phyloP scores from a whole-genome alignment of 2,797 vertebrate species.

The Propithecus perrieri region DNA sequence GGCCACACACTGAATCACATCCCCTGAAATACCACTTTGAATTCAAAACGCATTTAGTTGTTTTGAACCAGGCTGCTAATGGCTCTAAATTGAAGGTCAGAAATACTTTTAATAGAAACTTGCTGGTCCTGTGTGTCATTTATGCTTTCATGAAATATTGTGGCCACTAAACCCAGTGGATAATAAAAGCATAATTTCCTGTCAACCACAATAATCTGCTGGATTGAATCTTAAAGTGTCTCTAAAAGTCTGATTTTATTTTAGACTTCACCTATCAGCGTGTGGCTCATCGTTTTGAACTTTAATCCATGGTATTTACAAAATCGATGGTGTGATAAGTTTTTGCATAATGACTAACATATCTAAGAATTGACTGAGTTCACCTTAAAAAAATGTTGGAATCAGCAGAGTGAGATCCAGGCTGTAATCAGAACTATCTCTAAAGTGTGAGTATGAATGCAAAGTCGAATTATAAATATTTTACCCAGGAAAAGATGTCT shows the following conservation, averaged over 20 bases:
- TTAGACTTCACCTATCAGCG: neutral
- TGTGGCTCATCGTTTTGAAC: slow-evolving; percentile 29
- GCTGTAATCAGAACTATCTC: slow-evolving; percentile 21
- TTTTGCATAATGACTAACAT: slow-evolving; percentile 64
- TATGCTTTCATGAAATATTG: slow-evolving; percentile 61
- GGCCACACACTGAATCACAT: neutral
- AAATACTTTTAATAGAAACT: slow-evolving; percentile 62
- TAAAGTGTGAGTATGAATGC: slow-evolving; percentile 48
- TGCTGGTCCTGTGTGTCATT: neutral
- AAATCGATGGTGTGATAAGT: neutral
- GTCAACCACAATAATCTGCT: slow-evolving; percentile 57
- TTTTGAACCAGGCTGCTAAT: slow-evolving; percentile 69
- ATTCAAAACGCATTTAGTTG: slow-evolving; percentile 64
- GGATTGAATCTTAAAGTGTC: slow-evolving; percentile 48
- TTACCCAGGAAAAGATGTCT: neutral
- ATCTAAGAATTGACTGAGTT: slow-evolving; percentile 36
- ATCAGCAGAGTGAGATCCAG: slow-evolving; percentile 46
- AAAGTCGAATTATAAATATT: slow-evolving; percentile 45
- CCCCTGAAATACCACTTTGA: slow-evolving; percentile 33
- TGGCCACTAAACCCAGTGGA: slow-evolving; percentile 38
- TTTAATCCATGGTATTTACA: slow-evolving; percentile 55
- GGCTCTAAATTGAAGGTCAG: slow-evolving; percentile 74
- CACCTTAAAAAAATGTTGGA: slow-evolving; percentile 57
- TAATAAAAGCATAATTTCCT: slow-evolving; percentile 70
- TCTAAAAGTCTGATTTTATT: neutral